Conservation (phyloP, 23 tunicate genomes). For the Ciona savignyi region DNA sequence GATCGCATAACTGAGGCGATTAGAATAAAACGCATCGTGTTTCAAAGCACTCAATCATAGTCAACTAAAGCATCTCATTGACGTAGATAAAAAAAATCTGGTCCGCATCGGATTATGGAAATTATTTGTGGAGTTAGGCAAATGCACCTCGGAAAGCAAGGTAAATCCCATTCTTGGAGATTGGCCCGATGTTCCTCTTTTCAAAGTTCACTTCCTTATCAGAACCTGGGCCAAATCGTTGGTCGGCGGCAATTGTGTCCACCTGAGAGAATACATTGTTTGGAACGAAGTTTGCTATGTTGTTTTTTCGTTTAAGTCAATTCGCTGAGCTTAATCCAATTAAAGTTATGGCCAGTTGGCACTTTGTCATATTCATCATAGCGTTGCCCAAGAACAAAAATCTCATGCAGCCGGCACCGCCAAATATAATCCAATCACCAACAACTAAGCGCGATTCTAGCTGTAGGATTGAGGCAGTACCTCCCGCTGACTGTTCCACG, state of each 20-base stretch:
- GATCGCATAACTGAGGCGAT: too few species aligned
- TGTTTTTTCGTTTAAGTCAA: too few species aligned
- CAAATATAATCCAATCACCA: neutral
- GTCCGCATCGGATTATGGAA: too few species aligned
- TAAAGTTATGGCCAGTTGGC: neutral
- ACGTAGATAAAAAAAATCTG: too few species aligned
- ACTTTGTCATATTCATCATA: neutral
- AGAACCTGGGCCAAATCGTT: slow-evolving; percentile 85
- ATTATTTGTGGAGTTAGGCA: too few species aligned
- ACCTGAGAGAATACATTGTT: slow-evolving; percentile 36
- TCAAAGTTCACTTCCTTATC: slow-evolving; percentile 68
- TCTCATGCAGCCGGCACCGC: neutral
- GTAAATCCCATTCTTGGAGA: slow-evolving; percentile 85
- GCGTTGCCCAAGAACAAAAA: neutral
- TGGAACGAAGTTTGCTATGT: neutral
- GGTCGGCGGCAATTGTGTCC: slow-evolving; percentile 98
- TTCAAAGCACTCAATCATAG: too few species aligned
- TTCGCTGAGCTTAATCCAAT: neutral
- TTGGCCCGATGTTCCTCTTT: slow-evolving; percentile 90
- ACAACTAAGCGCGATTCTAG: neutral
- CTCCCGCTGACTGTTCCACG: neutral
- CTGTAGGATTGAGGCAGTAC: neutral
- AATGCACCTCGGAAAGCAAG: slow-evolving; percentile 89
- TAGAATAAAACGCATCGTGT: too few species aligned
- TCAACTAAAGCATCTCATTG: too few species aligned